Evolutionary conservation across 2,113 vertebrate species (phyloP), one percentile per base, ranked within the genome.

Genomic region (Vulpes lagopus): DNA sequence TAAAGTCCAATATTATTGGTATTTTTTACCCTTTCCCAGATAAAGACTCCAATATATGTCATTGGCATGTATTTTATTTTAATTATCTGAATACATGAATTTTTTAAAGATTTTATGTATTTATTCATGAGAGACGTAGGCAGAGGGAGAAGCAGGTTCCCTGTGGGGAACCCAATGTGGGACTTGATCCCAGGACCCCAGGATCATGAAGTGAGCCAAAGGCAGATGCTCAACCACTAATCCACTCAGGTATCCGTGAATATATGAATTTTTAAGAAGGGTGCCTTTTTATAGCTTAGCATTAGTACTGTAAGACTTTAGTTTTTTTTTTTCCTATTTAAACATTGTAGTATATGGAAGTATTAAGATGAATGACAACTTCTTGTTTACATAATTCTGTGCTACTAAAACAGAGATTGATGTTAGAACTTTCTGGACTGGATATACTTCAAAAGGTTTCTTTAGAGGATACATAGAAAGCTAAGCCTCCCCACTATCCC

Each of bases 231-330:
- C 43, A 43, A 43, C 43, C 43, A 43, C 43, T 43, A 43, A 43
- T 43, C 43, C 6, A 43, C 7, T 7, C 43, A 43, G 43, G 43
- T 43, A 43, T 7, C 43, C 43, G 1, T 43, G 55, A 55, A 55
- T 74, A 62, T 0, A 14, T 82, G 38, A 60, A 53, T 96, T 73
- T 92, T 38, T 53, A 83, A 35, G 94, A 86, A 81, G 32, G 22
- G 87, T 76, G 25, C 11, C 57, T 81, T 93, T 94, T 96, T 96
- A 84, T 93, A 95, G 78, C 69, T 91, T 11, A 84, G 20, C 64
- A 43, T 83, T 71, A 94, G 81, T 32, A 73, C 5, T 65, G 6
- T 92, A 27, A 89, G 92, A 88, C 20, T 65, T 78, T 16, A 96
- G 1, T 0, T 78, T 81, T 82, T 53, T 35, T 53, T 17, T 16